Evolutionary conservation across 2,888 invertebrate genomes (phyloP), one percentile per base, ranked within the genome.

Genomic region (Scaptomyza parva): DNA sequence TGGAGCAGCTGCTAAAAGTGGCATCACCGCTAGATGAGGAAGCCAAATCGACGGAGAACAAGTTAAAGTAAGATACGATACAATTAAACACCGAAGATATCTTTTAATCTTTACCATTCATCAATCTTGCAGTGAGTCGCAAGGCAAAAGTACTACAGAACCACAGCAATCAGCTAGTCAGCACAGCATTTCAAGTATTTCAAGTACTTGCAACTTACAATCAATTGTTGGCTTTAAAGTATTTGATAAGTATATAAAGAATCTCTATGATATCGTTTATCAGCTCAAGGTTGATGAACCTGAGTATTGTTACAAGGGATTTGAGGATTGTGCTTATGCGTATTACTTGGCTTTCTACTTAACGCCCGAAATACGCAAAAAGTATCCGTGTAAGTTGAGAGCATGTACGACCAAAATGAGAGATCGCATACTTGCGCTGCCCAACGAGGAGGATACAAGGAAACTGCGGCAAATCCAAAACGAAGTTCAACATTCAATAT

Each of bases 291-390:
- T 77, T 0, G 9, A 57, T 5, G 58, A 74, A 0, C 53, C 43
- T 0, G 28, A 41, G 0, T 78, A 50, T 18, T 18, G 11, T 0
- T 22, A n/a, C 26, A 59, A 30, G 18, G 76, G 57, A 2, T 78
- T 75, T 35, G 77, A 78, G 7, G 61, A 71, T 5, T 61, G 61
- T 8, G 77, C 72, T 2, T 35, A 35, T n/a, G 43, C 59, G 0
- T 80, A 62, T 20, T 79, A 79, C 26, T 41, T 76, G 17, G 58
- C 26, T 0, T 80, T 78, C 20, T 79, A 79, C 35, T 17, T 68
- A 14, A 63, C 35, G 1, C 78, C 78, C 2, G 58, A 71, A 37
- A 74, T 79, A 12, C 73, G 79, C 1, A n/a, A 74, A 1, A 47
- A 22, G 17, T 71, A 58, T 14, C 5, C 35, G 0, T 60, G 47